phyloP scores from a whole-genome alignment of 2,113 vertebrate genomes.

The Larimichthys polyactis region DNA sequence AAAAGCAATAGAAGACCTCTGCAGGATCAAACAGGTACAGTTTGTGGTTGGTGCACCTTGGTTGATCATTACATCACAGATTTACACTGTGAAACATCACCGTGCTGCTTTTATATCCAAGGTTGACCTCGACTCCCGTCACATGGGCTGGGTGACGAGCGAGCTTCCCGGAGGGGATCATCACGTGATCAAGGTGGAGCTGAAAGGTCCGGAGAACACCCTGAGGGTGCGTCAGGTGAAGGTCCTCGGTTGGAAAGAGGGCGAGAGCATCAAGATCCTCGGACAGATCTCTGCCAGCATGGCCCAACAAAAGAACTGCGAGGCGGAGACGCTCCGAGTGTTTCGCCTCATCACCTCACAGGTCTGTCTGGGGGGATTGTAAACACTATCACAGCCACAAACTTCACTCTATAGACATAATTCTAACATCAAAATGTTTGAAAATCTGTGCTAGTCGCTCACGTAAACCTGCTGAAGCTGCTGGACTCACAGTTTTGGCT shows the following conservation, averaged over 20 bases:
- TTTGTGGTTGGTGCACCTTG: neutral
- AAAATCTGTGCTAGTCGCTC: no score
- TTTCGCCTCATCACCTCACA: slow-evolving; percentile 99
- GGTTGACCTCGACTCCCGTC: slow-evolving; percentile 97
- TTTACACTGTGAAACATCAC: neutral
- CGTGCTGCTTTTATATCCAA: slow-evolving; percentile 61
- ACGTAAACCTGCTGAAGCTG: no score
- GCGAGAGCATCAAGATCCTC: slow-evolving; percentile 95
- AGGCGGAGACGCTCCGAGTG: slow-evolving; percentile 95
- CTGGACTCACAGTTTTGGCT: no score
- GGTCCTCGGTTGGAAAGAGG: slow-evolving; percentile 98
- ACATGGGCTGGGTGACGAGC: slow-evolving; percentile 99
- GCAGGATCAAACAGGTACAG: slow-evolving; percentile 97
- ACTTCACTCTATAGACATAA: no score
- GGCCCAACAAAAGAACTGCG: slow-evolving; percentile 97
- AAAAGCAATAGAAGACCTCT: slow-evolving; percentile 96
- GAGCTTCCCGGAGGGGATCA: slow-evolving; percentile 96
- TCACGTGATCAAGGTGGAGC: slow-evolving; percentile 96
- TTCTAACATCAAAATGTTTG: no score
- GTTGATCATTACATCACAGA: neutral
- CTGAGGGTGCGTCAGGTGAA: slow-evolving; percentile 98
- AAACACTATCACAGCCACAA: no score
- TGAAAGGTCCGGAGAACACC: slow-evolving; percentile 98
- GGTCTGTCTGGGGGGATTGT: slow-evolving; percentile 75
- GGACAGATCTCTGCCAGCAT: slow-evolving; percentile 97